phyloP scores from a whole-genome alignment of 2,888 invertebrate genomes.

The Spodoptera picta region DNA sequence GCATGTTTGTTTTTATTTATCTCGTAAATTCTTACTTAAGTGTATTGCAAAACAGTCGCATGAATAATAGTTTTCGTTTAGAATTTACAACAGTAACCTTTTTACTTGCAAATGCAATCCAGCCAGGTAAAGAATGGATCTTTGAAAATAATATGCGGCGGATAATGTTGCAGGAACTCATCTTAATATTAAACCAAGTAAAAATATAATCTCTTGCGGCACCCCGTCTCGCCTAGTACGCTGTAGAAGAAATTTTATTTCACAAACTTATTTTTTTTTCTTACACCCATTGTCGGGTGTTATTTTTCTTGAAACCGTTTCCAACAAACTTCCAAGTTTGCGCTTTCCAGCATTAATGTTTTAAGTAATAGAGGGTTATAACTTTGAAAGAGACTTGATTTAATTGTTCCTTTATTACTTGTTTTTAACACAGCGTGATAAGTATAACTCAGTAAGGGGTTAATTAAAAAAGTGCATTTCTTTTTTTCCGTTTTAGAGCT shows the following conservation, averaged over 20 bases:
- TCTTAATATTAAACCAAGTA: slow-evolving; percentile 46
- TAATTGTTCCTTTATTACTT: not conserved
- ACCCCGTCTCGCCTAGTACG: slow-evolving; percentile 17
- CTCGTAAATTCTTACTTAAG: not conserved
- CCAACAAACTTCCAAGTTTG: slow-evolving; percentile 33
- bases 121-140: slow-evolving; percentile 12
- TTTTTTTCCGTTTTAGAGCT: too few relatives aligned
- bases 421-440: not conserved
- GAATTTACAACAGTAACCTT: slow-evolving; percentile 2
- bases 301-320: slow-evolving; percentile 44
- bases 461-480: too few relatives aligned
- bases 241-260: slow-evolving; percentile 24
- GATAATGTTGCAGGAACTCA: slow-evolving; percentile 35
- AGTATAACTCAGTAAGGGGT: too few relatives aligned
- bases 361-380: slow-evolving; percentile 20
- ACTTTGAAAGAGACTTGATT: slow-evolving; percentile 12
- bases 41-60: not conserved
- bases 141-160: slow-evolving; percentile 30
- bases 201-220: slow-evolving; percentile 47
- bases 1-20: not conserved
- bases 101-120: slow-evolving; percentile 29
- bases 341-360: slow-evolving; percentile 25
- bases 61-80: slow-evolving; percentile 3
- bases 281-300: slow-evolving; percentile 29
- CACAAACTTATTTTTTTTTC: slow-evolving; percentile 39